Conservation (phyloP, 2,888 invertebrate genomes). For the Drosophila tanythrix region DNA sequence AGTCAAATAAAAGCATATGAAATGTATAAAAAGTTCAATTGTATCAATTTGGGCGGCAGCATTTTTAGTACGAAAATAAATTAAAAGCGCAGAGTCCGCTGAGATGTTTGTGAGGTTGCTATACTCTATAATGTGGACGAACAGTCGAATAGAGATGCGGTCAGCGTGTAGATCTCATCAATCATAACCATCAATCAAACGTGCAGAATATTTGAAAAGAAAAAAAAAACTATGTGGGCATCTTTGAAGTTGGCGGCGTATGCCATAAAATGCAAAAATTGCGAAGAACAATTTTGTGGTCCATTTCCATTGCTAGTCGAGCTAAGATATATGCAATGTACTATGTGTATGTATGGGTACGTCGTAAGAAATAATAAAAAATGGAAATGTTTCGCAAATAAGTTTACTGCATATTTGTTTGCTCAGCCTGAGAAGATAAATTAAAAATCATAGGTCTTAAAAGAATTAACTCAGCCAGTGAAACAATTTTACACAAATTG, state of each 20-base stretch:
- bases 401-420: conserved; percentile 23
- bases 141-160: conserved; percentile 38
- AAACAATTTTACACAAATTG: conserved; percentile 20
- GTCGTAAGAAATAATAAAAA: neutral
- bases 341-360: neutral
- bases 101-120: neutral
- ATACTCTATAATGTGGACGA: conserved; percentile 6
- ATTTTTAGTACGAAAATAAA: conserved; percentile 50
- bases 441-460: conserved; percentile 26
- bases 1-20: conserved; percentile 48
- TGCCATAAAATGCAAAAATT: conserved; percentile 49
- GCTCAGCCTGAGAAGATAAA: conserved; percentile 23
- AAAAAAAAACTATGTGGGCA: conserved; percentile 17
- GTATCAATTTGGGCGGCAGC: conserved; percentile 62
- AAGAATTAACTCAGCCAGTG: conserved; percentile 24
- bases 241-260: conserved; percentile 71
- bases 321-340: conserved; percentile 21
- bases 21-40: conserved; percentile 72
- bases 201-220: conserved; percentile 17
- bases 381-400: neutral
- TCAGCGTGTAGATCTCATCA: conserved; percentile 61
- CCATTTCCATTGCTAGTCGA: conserved; percentile 63
- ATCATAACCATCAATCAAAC: conserved; percentile 77
- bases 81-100: conserved; percentile 29
- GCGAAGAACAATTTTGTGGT: conserved; percentile 50